These are phyloP conservation scores for Zophobas morio DNA, from an alignment of 1,140 invertebrate genomes.

Conservation along the genomic window DNA sequence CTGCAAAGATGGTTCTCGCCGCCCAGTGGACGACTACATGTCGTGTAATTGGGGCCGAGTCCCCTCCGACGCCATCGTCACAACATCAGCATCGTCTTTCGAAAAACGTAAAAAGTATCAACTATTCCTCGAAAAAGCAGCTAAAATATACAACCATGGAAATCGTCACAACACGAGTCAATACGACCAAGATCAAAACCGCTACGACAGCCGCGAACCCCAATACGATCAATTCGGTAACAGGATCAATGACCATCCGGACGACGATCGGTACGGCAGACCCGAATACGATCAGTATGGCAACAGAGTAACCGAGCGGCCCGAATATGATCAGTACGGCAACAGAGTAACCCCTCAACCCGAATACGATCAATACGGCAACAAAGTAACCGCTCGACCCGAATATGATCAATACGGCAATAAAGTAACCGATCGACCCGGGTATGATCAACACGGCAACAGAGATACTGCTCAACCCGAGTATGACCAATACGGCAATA, in stretches of 20 bases:
- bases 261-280: conserved; percentile 52
- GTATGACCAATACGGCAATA: conserved; percentile 51
- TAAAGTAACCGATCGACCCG: too few species aligned
- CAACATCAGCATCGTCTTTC: conserved; percentile 81
- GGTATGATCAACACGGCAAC: neutral
- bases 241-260: neutral
- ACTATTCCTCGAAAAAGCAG: conserved; percentile 72
- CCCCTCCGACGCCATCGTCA: conserved; percentile 90
- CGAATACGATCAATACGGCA: conserved; percentile 27
- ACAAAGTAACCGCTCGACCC: neutral
- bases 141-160: conserved; percentile 67
- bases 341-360: conserved; percentile 3
- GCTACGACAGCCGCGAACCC: conserved; percentile 31
- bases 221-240: conserved; percentile 52
- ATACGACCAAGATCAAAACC: conserved; percentile 43
- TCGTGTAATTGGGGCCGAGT: conserved; percentile 91
- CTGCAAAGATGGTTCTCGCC: conserved; percentile 86
- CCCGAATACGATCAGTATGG: neutral
- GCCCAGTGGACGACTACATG: conserved; percentile 79
- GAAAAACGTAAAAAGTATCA: conserved; percentile 76
- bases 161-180: conserved; percentile 37
- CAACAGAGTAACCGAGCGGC: conserved; percentile 50
- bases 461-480: conserved; percentile 8
- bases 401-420: too few species aligned
- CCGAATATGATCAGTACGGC: conserved; percentile 41